phyloP scores from a whole-genome alignment of 1,140 invertebrate genomes.

The Cotesia glomerata region DNA sequence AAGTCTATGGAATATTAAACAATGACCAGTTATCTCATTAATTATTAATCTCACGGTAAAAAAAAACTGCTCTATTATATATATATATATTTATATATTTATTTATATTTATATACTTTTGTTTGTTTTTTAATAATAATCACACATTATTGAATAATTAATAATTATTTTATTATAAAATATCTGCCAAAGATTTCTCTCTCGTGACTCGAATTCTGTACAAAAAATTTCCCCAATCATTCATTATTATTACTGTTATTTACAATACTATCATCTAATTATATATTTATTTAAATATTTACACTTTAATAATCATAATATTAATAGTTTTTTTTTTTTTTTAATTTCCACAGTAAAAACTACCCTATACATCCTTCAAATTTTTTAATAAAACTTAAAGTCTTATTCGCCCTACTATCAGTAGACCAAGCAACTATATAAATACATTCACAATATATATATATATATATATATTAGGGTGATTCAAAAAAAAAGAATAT shows the following conservation, averaged over 20 bases:
- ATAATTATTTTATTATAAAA: neutral
- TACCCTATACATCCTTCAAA: slow-evolving; percentile 1
- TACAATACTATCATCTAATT: slow-evolving; percentile 10
- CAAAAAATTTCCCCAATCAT: neutral
- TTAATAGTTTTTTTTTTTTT: neutral
- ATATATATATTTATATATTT: neutral
- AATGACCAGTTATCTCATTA: neutral
- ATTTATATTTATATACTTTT: neutral
- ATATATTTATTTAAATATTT: neutral
- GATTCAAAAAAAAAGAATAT: too few relatives aligned
- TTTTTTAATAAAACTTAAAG: neutral
- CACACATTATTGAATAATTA: neutral
- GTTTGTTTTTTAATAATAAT: neutral
- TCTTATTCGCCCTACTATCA: neutral
- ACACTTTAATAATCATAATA: slow-evolving; percentile 1
- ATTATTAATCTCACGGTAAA: neutral
- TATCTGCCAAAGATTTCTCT: neutral
- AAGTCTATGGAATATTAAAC: neutral
- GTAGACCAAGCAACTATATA: neutral
- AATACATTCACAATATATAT: neutral
- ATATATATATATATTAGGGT: neutral
- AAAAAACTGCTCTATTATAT: slow-evolving; percentile 5
- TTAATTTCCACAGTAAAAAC: neutral
- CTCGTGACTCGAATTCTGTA: neutral
- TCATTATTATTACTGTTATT: slow-evolving; percentile 3